Base-by-base conservation (phyloP, 2,113 vertebrate genomes). In the Opisthocomus hoazin region DNA sequence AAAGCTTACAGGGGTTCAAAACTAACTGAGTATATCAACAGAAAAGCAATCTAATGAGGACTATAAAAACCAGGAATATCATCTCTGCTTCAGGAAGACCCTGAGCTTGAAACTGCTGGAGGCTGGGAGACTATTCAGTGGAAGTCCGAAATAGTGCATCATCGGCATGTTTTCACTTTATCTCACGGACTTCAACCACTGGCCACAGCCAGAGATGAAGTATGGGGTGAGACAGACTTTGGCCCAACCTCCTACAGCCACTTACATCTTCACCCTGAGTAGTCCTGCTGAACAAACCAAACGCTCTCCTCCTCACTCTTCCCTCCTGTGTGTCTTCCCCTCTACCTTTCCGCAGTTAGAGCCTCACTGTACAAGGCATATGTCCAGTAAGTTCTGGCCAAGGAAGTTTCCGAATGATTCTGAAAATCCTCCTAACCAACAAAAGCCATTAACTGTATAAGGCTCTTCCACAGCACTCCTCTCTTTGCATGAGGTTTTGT, bases 241-340 rank as follows among this genome's bases (percentile, higher is more conserved):
- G 65, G 11, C 14, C 45, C 60, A 21, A 9, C 29, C 50, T 78
- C 34, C 61, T n/a, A 10, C 17, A 36, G 22, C 13, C 18, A 32
- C 45, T 75, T 12, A 0, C 0, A 3, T 15, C 27, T 16, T 60
- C 37, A 64, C 6, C 10, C 39, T 39, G 15, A 53, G 39, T 7
- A 58, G 34, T 15, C 9, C 70, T 36, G 14, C 48, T 61, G 23
- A 71, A 45, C n/a, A 90, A 76, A 63, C 9, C n/a, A 7, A 73
- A 29, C 0, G 0, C 4, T 27, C 27, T 61, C 32, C 24, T 80
- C 53, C 83, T 64, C 18, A 2, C 17, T 21, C 50, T 26, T 58
- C 15, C 53, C 26, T 79, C 22, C 27, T 70, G 14, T 21, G 32
- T 11, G 12, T 45, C 23, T 53, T 76, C 53, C 41, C 12, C 21